A percentile compares a stretch with the other conserved stretches of the same genome.
phyloP scores from a whole-genome alignment of 2,797 vertebrate species.

The Capromys pilorides region DNA sequence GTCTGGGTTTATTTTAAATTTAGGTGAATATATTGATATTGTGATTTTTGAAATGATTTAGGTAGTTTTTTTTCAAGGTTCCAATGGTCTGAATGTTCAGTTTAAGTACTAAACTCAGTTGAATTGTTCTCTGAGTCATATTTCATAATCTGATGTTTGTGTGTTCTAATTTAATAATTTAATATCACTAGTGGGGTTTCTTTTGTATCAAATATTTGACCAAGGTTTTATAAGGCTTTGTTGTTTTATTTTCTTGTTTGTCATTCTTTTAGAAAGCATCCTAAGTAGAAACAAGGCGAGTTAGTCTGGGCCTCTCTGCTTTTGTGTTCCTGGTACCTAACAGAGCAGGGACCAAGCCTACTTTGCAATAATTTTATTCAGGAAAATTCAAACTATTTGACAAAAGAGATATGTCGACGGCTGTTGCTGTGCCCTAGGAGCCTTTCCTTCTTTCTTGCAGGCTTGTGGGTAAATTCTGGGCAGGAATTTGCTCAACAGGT shows the following conservation, averaged over 20 bases:
- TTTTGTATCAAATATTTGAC: neutral
- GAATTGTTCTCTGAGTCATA: neutral
- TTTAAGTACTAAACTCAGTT: neutral
- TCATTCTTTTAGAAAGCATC: neutral
- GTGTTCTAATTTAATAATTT: neutral
- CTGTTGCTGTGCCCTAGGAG: neutral
- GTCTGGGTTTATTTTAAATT: neutral
- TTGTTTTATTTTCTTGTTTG: neutral
- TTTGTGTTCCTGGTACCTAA: neutral
- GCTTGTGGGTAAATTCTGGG: neutral
- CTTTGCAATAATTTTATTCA: neutral
- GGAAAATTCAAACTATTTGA: neutral
- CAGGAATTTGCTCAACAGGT: neutral
- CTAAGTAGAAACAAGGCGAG: neutral
- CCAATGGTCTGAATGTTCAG: neutral
- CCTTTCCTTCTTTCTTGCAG: neutral
- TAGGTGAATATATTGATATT: neutral
- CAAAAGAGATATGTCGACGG: neutral
- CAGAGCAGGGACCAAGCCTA: neutral
- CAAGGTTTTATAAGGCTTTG: neutral
- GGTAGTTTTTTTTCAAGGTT: neutral
- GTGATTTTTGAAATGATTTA: neutral
- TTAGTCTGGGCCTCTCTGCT: neutral
- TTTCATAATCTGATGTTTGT: neutral
- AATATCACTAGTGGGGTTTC: neutral